Base-by-base conservation (phyloP, 2,888 invertebrate species). In the Limnephilus auricula region DNA sequence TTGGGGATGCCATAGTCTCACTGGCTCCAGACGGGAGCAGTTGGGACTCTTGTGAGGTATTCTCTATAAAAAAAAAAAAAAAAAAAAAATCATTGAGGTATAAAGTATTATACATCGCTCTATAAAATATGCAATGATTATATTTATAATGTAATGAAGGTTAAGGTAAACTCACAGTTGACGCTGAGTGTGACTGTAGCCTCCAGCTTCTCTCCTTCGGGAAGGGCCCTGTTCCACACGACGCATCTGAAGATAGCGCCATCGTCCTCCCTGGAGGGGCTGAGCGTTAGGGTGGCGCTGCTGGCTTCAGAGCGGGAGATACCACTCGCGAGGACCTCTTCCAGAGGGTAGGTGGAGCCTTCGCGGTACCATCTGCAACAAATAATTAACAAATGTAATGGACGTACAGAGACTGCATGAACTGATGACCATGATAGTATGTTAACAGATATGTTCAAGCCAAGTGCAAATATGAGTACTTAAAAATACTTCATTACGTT, bases 221-320 rank as follows among this genome's bases (percentile, higher is more conserved):
- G 96, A 97, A 99, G 97, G 93, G 99, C 99, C 86, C 99, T 96
- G 95, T 99, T 99, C 96, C 98, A 97, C 89, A 99, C 98, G 93
- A 98, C 97, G 95, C 99, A 99, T 92, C 98, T 97, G 95, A 97
- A 98, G 89, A 97, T 96, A 92, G 98, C 97, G 15, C 97, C 97
- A 94, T 99, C 98, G 94, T 99, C 98, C 93, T 98, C 98, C 93
- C 98, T 97, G 50, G 97, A 96, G 5, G 99, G 99, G 92, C 96
- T 97, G 93, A 99, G 95, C 45, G 97, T 96, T 89, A 99, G 95
- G 13, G 98, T 97, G 6, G 98, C 97, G 89, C 97, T 97, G 30
- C 98, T 98, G 34, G 98, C 97, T 94, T 97, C 97, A 93, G 97
- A 97, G 93, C 98, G 96, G 30, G 97, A 97, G 93, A 97, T 97